phyloP scores from a whole-genome alignment of 2,797 vertebrate genomes.

The Alosa sapidissima region DNA sequence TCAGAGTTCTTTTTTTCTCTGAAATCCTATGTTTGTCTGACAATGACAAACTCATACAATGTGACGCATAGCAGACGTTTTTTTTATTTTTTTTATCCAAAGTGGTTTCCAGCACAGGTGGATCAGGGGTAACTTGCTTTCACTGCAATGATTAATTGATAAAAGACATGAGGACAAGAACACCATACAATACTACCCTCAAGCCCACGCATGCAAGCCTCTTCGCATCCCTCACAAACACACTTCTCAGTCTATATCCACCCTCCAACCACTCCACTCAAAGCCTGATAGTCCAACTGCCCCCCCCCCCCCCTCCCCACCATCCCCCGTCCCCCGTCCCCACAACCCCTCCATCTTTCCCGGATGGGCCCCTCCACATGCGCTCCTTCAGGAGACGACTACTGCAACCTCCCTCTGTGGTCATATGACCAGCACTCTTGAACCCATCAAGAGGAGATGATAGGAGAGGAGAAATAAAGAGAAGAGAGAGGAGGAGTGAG shows the following conservation, averaged over 20 bases:
- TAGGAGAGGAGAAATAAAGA: neutral
- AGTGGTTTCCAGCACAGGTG: neutral
- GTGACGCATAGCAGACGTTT: neutral
- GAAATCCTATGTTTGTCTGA: neutral
- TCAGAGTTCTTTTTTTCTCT: neutral
- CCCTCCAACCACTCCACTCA: neutral
- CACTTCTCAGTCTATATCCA: neutral
- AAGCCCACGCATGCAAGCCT: neutral
- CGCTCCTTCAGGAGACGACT: neutral
- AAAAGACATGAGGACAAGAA: neutral
- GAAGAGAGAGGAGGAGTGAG: neutral
- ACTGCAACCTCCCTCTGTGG: neutral
- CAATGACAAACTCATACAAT: neutral
- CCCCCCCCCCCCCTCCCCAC: neutral
- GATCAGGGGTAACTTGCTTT: neutral
- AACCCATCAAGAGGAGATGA: neutral
- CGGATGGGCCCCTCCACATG: neutral
- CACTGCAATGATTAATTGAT: neutral
- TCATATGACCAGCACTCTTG: neutral
- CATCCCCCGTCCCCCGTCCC: too few species aligned
- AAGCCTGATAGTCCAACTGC: neutral
- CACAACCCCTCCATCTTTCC: neutral
- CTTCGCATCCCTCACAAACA: neutral
- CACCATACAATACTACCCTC: neutral
- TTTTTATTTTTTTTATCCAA: neutral